Evolutionary conservation across 2,888 invertebrate species (phyloP), one percentile per base, ranked within the genome.

Genomic region (Xestia sexstrigata): DNA sequence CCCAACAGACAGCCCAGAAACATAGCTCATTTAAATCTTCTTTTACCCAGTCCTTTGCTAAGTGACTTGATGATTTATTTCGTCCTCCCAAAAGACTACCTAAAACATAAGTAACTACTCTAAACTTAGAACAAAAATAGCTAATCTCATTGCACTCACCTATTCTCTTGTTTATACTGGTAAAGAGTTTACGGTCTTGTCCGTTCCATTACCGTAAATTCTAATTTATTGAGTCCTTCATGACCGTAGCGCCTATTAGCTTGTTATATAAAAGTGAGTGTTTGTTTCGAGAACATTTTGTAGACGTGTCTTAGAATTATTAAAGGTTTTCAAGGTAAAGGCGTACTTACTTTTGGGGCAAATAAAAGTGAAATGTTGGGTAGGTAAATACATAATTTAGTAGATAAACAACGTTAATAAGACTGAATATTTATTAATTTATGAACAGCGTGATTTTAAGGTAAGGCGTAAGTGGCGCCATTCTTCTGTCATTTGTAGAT

Each of bases 161-260:
- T 76, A 45, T 67, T 67, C 62, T 83, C 76, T 76, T 72, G 70
- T 78, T 81, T 73, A 74, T 49, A 70, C 52, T 13, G 45, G 74
- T 78, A 66, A 78, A 71, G 78, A 80, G 82, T 87, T 87, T 83
- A 89, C 69, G 68, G 78, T 70, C 81, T 75, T 78, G 70, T 66
- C 73, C 85, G 78, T 83, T 20, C 87, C 89, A 90, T 90, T 90
- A 90, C 82, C 88, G 85, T 87, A 88, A 89, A 88, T 90, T 90
- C 84, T 84, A 89, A 90, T 89, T 88, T 88, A 89, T 90, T 67
- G 79, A 77, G 85, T 87, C 91, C 86, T 87, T 71, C 35, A 85
- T 82, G 90, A 82, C 71, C 74, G 70, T 80, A 45, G 13, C 26
- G 47, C 67, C 76, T 84, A 83, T 70, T 74, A 75, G 69, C 68